Conservation (phyloP, 1,140 invertebrate genomes). For the Oreohelix idahoensis region DNA sequence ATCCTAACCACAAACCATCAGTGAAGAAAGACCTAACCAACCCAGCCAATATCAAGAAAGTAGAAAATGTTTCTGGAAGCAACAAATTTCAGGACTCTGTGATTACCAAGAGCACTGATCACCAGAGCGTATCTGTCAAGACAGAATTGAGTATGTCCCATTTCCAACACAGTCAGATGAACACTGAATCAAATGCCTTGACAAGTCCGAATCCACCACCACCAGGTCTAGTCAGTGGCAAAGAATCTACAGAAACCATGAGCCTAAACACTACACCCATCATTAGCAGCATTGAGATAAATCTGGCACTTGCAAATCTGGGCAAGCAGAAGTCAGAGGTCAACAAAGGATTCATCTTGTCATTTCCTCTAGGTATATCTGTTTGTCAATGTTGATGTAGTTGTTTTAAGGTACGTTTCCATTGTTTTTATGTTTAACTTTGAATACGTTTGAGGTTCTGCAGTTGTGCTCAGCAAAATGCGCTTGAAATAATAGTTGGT, state of each 20-base stretch:
- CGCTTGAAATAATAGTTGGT: no score
- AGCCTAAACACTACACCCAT: slow-evolving; percentile 41
- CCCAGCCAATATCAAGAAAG: slow-evolving; percentile 40
- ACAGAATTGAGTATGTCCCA: neutral
- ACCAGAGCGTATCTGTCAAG: neutral
- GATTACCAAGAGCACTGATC: neutral
- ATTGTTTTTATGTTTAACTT: no score
- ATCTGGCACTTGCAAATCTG: neutral
- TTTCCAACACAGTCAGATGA: slow-evolving; percentile 26
- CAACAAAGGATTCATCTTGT: slow-evolving; percentile 20
- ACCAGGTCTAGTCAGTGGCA: slow-evolving; percentile 35
- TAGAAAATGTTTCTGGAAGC: neutral
- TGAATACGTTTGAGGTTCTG: no score
- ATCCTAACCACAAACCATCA: slow-evolving; percentile 22
- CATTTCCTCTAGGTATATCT: slow-evolving; percentile 26
- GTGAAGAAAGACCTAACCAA: slow-evolving; percentile 45
- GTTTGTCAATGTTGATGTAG: slow-evolving; percentile 9
- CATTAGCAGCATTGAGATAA: neutral
- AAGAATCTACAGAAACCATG: slow-evolving; percentile 25
- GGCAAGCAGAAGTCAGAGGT: neutral
- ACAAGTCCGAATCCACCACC: slow-evolving; percentile 63
- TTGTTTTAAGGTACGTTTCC: no score
- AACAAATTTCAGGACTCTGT: neutral
- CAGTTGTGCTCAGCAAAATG: no score
- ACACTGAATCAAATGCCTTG: slow-evolving; percentile 51